Conservation (phyloP, 2,888 invertebrate species). For the Cotesia congregata region DNA sequence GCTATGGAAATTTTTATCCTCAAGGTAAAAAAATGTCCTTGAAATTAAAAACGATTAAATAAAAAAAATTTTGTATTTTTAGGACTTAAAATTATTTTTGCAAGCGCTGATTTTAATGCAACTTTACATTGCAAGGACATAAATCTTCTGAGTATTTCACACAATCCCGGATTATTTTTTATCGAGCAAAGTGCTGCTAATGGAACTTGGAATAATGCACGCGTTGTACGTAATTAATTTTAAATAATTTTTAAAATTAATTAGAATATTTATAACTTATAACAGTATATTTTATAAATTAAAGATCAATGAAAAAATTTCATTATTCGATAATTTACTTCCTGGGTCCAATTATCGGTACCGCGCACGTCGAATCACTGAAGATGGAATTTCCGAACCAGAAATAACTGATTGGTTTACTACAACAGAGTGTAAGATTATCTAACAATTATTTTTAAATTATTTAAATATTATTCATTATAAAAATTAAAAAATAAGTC, state of each 20-base stretch:
- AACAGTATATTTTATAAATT: background rate
- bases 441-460: background rate
- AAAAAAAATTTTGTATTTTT: background rate
- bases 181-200: constrained; percentile 48
- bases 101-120: constrained; percentile 49
- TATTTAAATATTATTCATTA: constrained; percentile 17
- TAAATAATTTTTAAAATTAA: constrained; percentile 1
- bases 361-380: constrained; percentile 56
- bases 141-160: constrained; percentile 52
- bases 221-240: constrained; percentile 48
- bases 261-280: constrained; percentile 8
- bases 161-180: constrained; percentile 58
- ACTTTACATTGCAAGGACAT: constrained; percentile 55
- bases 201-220: constrained; percentile 39
- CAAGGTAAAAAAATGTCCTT: constrained; percentile 21
- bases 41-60: background rate
- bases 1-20: constrained; percentile 3
- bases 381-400: constrained; percentile 50
- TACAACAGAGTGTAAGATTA: constrained; percentile 52
- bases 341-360: constrained; percentile 58
- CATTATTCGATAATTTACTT: constrained; percentile 55
- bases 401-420: constrained; percentile 56
- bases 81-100: constrained; percentile 11
- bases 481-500: background rate
- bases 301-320: constrained; percentile 54